Base-by-base conservation (phyloP, 2,888 invertebrate genomes). In the Leptinotarsa peninsularis region DNA sequence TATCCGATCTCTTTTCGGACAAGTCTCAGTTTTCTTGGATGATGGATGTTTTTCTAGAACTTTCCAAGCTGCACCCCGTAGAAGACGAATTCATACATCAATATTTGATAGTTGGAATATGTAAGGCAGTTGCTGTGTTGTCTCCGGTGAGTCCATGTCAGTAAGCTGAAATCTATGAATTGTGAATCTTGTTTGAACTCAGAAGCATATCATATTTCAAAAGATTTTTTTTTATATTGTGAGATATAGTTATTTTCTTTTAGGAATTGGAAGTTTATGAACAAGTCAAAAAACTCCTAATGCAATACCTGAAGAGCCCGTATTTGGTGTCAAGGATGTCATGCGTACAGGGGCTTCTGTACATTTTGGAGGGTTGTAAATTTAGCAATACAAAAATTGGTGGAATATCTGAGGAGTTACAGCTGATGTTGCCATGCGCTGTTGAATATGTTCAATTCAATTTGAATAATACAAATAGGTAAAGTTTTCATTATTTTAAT, bases 31-130 rank as follows among this genome's bases (percentile, higher is more conserved):
- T 93, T 88, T 91, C 91, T 82, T 95, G 95, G 94, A 93, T 96
- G 92, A 89, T 94, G 82, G 92, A 94, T 79, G 91, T 92, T 14
- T 92, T 93, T 83, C 87, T 93, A 80, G 93, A 93, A 79, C 85
- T 93, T 66, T 91, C 93, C 43, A 92, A 91, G 83, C 88, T 89
- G 75, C 94, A 95, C 85, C 91, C 93, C 18, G 88, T 90, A 73
- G 95, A 96, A 86, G 95, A 96, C 88, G 94, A 95, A 84, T 90
- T 95, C 74, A 88, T 95, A 43, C 92, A 93, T 88, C 94, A 94
- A 81, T 93, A 93, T 85, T 87, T 94, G 23, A 90, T 92, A 18
- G 88, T 94, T 10, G 93, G 92, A 3, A 89, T 92, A 21, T 93
- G 93, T 83, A 94, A 94, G 88, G 90, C 93, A 7, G 91, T 92